These are phyloP conservation scores for Catotricha subobsoleta DNA, from an alignment of 2,888 invertebrate species.

Conservation along the genomic window DNA sequence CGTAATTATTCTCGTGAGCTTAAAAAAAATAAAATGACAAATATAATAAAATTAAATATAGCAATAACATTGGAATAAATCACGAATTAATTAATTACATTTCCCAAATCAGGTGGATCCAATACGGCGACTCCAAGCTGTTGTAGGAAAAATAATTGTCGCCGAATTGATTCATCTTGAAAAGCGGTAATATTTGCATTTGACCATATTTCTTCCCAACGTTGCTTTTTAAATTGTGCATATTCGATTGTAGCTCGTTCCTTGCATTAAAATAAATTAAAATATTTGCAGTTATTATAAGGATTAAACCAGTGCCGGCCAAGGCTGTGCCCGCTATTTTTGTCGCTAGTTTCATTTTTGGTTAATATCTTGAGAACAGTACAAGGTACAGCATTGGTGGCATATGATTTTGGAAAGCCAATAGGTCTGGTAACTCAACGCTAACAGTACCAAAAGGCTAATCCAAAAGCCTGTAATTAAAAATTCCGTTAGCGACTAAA, in stretches of 20 bases:
- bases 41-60: not conserved
- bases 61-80: not conserved
- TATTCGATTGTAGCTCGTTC: not conserved
- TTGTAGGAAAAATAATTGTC: slow-evolving; percentile 30
- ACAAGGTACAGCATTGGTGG: no score
- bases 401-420: no score
- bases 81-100: slow-evolving; percentile 17
- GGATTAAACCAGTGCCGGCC: no score
- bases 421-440: no score
- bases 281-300: no score
- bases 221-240: slow-evolving; percentile 25
- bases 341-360: no score
- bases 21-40: not conserved
- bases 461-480: no score
- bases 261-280: no score
- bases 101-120: slow-evolving; percentile 21
- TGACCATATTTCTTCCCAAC: slow-evolving; percentile 26
- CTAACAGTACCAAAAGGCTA: no score
- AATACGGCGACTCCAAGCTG: slow-evolving; percentile 32
- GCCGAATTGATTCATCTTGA: slow-evolving; percentile 24
- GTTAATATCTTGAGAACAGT: no score
- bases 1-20: slow-evolving; percentile 14
- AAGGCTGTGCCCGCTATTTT: no score
- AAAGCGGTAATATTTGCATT: slow-evolving; percentile 19
- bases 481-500: no score